These are phyloP conservation scores for Monochamus saltuarius DNA, from an alignment of 1,140 invertebrate genomes.

Conservation along the genomic window DNA sequence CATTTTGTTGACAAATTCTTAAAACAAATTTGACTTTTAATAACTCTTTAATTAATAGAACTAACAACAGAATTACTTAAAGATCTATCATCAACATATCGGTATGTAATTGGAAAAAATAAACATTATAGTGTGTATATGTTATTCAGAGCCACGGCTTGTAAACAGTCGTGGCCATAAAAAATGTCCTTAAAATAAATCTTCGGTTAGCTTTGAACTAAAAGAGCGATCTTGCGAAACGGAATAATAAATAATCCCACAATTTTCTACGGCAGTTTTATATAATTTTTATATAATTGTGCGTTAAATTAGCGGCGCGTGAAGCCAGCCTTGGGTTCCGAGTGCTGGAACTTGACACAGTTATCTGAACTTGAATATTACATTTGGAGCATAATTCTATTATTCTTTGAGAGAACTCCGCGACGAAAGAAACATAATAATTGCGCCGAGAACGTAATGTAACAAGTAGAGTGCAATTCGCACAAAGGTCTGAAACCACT, in stretches of 20 bases:
- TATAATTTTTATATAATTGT: slow-evolving; percentile 4
- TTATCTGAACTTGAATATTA: slow-evolving; percentile 16
- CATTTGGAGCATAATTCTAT: slow-evolving; percentile 5
- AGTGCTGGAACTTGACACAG: slow-evolving; percentile 8
- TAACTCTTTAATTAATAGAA: no score
- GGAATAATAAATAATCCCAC: slow-evolving; percentile 3
- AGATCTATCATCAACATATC: no score
- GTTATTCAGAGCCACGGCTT: background rate
- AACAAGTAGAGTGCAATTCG: slow-evolving; percentile 15
- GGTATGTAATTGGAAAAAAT: no score
- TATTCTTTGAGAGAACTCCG: background rate
- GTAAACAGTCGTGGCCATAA: background rate
- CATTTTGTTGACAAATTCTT: no score
- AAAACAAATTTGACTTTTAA: no score
- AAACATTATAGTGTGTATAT: no score
- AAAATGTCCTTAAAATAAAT: slow-evolving; percentile 6
- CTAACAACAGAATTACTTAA: no score
- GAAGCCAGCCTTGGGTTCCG: background rate
- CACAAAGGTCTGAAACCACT: slow-evolving; percentile 22
- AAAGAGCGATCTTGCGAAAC: slow-evolving; percentile 8
- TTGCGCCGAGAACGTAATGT: slow-evolving; percentile 31
- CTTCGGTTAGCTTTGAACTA: slow-evolving; percentile 12
- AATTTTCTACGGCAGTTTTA: slow-evolving; percentile 2
- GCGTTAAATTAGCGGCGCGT: background rate
- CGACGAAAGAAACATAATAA: slow-evolving; percentile 19